Percentiles rank a stretch among this genome's conserved stretches.
phyloP scores from a whole-genome alignment of 1,140 invertebrate genomes.

The Heterodera carotae region DNA sequence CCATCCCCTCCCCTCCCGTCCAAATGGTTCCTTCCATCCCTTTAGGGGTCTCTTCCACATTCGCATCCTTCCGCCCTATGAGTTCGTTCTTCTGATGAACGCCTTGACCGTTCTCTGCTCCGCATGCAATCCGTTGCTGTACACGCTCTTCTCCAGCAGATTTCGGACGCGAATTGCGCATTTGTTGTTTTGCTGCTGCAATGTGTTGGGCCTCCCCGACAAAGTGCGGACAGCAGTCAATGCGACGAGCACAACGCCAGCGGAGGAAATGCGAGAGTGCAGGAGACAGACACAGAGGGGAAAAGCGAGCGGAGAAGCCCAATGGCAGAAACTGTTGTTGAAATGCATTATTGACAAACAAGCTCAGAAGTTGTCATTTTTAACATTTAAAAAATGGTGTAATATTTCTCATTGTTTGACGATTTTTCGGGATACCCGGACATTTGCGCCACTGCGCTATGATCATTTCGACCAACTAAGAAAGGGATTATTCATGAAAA shows the following conservation, averaged over 20 bases:
- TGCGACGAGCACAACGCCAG: neutral
- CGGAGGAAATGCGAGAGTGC: too few relatives aligned
- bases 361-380: too few relatives aligned
- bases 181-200: constrained; percentile 27
- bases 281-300: too few relatives aligned
- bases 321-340: too few relatives aligned
- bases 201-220: neutral
- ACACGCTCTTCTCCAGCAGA: constrained; percentile 62
- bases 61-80: constrained; percentile 56
- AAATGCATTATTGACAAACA: too few relatives aligned
- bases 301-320: too few relatives aligned
- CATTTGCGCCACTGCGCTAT: too few relatives aligned
- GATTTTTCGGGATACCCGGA: too few relatives aligned
- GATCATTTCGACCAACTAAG: too few relatives aligned
- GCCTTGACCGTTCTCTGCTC: constrained; percentile 61
- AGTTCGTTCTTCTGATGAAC: constrained; percentile 59
- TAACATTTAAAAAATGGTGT: too few relatives aligned
- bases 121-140: constrained; percentile 63
- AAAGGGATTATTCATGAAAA: too few relatives aligned
- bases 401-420: too few relatives aligned
- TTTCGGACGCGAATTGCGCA: constrained; percentile 51
- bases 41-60: constrained; percentile 39
- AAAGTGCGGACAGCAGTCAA: neutral
- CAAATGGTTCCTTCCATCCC: neutral
- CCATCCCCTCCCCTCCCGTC: neutral